These are phyloP conservation scores for Camponotus vicinus DNA, from an alignment of 1,140 invertebrate species.

Conservation along the genomic window DNA sequence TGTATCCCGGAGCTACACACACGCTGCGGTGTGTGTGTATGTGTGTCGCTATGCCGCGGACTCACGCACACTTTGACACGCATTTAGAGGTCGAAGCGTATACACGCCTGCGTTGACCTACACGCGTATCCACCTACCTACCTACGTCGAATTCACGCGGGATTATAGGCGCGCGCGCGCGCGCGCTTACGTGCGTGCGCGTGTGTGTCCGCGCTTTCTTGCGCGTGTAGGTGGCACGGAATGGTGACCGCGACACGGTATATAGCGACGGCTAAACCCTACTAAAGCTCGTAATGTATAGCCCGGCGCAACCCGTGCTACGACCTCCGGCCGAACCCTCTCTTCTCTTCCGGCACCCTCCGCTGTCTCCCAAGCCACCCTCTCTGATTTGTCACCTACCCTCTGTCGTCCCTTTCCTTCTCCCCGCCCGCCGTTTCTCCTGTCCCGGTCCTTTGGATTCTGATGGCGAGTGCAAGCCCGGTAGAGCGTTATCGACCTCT, in stretches of 20 bases:
- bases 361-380: conserved; percentile 37
- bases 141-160: conserved; percentile 23
- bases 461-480: conserved; percentile 56
- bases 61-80: conserved; percentile 38
- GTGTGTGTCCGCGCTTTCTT: neutral
- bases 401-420: neutral
- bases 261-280: conserved; percentile 79
- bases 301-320: conserved; percentile 75
- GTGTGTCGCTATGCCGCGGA: conserved; percentile 51
- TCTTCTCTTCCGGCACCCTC: conserved; percentile 42
- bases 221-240: conserved; percentile 72
- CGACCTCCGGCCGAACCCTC: conserved; percentile 72
- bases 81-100: conserved; percentile 44
- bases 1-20: conserved; percentile 36
- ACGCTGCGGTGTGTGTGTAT: neutral
- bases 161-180: conserved; percentile 33
- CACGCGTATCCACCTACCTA: conserved; percentile 4
- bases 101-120: conserved; percentile 42
- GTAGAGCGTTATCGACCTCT: conserved; percentile 66
- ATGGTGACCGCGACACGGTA: conserved; percentile 81
- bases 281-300: conserved; percentile 82
- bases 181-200: too few species aligned
- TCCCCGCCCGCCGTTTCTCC: neutral
- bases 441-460: conserved; percentile 19
- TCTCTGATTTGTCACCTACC: conserved; percentile 35